Base-by-base conservation (phyloP, 1,140 invertebrate genomes). In the Micrasema minimum region DNA sequence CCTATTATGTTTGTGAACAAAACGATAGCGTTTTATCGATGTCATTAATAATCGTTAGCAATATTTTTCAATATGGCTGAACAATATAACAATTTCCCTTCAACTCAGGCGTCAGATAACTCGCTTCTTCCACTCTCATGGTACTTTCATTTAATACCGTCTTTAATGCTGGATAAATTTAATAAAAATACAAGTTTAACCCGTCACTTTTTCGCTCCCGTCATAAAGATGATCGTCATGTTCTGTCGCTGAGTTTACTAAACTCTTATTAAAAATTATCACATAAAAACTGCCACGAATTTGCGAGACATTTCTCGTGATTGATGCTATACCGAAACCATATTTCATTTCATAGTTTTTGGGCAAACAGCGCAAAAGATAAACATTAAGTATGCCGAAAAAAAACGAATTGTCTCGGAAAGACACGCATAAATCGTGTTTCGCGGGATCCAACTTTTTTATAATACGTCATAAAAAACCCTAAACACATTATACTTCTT, bases 151-250 rank as follows among this genome's bases (percentile, higher is more conserved):
- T 31, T 31, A 31, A 59, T 43, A 41, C 37, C 37, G 37, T 35
- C 55, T 35, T 38, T 59, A 41, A 59, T 59, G 55, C 37, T 16
- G 55, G 35, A 59, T 59, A 59, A 59, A 38, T 59, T 59, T 59
- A 59, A 59, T 59, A 20, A 59, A 59, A 59, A 12, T 43, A 41
- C 37, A 59, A 59, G 31, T 59, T 59, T 59, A 41, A 59, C n/a
- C 38, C 55, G 55, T 59, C 55, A 59, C 37, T 35, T 35, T 31
- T 16, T 59, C 38, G 38, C 22, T 41, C 55, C 7, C 55, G 55
- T 35, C 18, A 23, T 55, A 55, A 55, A 55, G 51, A 26, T 55
- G 51, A 55, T 55, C 51, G 26, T 23, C 23, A 26, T 55, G 51
- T 55, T 55, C 26, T 55, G 31, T 55, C 26, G 14, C 23, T 9